A percentile compares a stretch with the other conserved stretches of the same genome.
phyloP scores from a whole-genome alignment of 2,113 vertebrate species.

The Microtus ochrogaster region DNA sequence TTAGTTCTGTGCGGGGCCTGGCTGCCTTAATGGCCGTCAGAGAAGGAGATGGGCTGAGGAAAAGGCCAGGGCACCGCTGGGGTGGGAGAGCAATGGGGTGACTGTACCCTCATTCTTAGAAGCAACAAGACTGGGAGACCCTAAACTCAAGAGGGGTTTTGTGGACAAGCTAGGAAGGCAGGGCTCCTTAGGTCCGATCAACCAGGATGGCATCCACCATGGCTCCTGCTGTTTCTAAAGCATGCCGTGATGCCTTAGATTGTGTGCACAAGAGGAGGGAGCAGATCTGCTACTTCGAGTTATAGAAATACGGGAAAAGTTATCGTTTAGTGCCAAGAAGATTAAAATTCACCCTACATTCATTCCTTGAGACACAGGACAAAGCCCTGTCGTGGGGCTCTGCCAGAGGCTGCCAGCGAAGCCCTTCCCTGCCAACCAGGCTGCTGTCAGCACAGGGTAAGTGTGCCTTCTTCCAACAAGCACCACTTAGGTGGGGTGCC shows the following conservation, averaged over 20 bases:
- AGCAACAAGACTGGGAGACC: background rate
- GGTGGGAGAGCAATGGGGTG: background rate
- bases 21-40: background rate
- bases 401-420: constrained; percentile 32
- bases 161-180: background rate
- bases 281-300: constrained; percentile 55
- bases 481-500: constrained; percentile 68
- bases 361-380: constrained; percentile 29
- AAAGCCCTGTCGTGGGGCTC: constrained; percentile 32
- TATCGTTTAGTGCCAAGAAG: constrained; percentile 83
- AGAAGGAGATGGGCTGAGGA: background rate
- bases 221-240: background rate
- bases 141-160: background rate
- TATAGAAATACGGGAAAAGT: constrained; percentile 75
- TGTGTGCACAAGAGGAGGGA: constrained; percentile 1
- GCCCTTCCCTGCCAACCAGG: constrained; percentile 30
- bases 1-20: background rate
- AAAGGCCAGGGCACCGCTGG: background rate
- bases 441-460: constrained; percentile 49
- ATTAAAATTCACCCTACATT: constrained; percentile 64
- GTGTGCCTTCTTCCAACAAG: constrained; percentile 65
- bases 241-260: background rate
- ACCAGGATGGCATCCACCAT: background rate
- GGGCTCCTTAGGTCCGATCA: constrained; percentile 9
- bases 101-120: background rate